phyloP scores from a whole-genome alignment of 2,113 vertebrate genomes.

The Sceloporus tristichus region DNA sequence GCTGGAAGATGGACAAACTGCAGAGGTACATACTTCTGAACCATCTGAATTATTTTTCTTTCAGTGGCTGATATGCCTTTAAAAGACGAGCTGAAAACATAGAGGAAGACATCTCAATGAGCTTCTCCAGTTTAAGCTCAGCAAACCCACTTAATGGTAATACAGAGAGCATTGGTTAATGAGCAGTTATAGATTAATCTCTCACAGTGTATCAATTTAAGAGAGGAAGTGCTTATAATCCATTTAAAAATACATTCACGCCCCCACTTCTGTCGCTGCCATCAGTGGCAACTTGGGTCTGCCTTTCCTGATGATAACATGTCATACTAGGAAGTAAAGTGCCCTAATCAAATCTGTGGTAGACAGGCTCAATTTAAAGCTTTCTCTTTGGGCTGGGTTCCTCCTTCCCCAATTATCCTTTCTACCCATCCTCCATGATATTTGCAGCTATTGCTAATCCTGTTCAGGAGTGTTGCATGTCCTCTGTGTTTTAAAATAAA shows the following conservation, averaged over 20 bases:
- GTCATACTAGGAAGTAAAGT: conserved; percentile 25
- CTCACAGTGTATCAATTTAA: conserved; percentile 25
- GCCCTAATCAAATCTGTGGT: conserved; percentile 33
- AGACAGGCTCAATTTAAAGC: conserved; percentile 28
- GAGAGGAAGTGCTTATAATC: conserved; percentile 39
- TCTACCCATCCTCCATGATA: no score
- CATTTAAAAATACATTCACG: conserved; percentile 37
- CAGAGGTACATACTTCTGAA: background rate
- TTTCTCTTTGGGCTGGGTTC: background rate
- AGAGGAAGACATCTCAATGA: background rate
- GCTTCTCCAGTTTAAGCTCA: background rate
- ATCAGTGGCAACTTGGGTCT: conserved; percentile 1
- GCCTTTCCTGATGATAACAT: conserved; percentile 21
- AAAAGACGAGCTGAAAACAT: background rate
- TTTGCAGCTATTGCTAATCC: no score
- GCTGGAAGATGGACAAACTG: background rate
- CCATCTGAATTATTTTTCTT: background rate
- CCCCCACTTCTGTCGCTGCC: background rate
- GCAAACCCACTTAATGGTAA: conserved; percentile 5
- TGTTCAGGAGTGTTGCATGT: no score
- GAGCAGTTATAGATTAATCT: conserved; percentile 41
- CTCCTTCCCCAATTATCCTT: no score
- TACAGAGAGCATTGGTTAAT: conserved; percentile 18
- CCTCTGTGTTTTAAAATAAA: no score
- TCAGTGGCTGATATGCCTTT: background rate